A percentile compares a stretch with the other conserved stretches of the same genome.
These are phyloP conservation scores for Spodoptera picta DNA, from an alignment of 2,888 invertebrate genomes.

Conservation along the genomic window DNA sequence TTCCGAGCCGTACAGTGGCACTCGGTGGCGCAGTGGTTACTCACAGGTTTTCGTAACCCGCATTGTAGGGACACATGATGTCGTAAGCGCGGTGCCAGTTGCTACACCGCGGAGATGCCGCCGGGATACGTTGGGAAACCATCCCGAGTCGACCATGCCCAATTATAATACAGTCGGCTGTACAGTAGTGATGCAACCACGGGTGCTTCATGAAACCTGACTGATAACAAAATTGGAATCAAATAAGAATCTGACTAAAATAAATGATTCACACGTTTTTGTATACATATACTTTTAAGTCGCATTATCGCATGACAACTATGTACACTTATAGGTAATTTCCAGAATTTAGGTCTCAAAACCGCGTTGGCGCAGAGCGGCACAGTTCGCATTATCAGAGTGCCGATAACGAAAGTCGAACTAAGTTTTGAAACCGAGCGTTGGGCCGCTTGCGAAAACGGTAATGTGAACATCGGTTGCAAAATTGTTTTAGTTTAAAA, in stretches of 20 bases:
- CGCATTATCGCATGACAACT: slow-evolving; percentile 44
- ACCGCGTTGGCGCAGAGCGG: slow-evolving; percentile 75
- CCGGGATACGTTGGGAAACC: slow-evolving; percentile 88
- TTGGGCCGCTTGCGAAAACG: slow-evolving; percentile 88
- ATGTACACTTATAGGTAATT: slow-evolving; percentile 50
- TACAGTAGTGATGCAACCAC: slow-evolving; percentile 71
- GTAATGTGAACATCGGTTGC: slow-evolving; percentile 89
- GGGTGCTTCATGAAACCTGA: slow-evolving; percentile 75
- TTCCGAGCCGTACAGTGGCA: slow-evolving; percentile 71
- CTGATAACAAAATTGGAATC: slow-evolving; percentile 68
- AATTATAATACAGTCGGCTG: slow-evolving; percentile 77
- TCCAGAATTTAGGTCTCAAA: slow-evolving; percentile 84
- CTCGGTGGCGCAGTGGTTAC: slow-evolving; percentile 70
- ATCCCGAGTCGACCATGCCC: slow-evolving; percentile 80
- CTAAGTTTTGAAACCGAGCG: slow-evolving; percentile 86
- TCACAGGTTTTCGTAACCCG: slow-evolving; percentile 87
- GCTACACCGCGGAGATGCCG: slow-evolving; percentile 83
- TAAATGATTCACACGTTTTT: slow-evolving; percentile 28
- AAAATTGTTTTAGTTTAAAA: slow-evolving; percentile 88
- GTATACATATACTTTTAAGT: slow-evolving; percentile 26
- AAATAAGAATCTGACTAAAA: slow-evolving; percentile 28
- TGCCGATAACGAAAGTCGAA: slow-evolving; percentile 87
- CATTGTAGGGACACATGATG: slow-evolving; percentile 86
- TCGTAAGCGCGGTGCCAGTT: slow-evolving; percentile 81
- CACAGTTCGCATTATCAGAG: slow-evolving; percentile 85